Conservation (phyloP, 2,888 invertebrate genomes). For the Cepaea hortensis region DNA sequence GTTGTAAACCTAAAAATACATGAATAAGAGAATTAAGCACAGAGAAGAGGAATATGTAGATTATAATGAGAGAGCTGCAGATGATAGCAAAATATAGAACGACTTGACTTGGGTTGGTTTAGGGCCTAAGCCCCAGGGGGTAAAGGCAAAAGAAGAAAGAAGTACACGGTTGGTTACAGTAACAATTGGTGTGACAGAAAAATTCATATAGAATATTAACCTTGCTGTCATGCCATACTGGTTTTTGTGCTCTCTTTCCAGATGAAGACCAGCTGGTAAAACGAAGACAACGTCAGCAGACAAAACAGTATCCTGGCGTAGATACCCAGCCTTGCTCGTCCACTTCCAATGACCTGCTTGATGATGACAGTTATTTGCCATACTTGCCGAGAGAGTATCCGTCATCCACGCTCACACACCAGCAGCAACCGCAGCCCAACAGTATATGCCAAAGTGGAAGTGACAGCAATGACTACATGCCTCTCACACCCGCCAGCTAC, state of each 20-base stretch:
- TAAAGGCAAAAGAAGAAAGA: no score
- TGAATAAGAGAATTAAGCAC: no score
- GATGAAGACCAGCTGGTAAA: slow-evolving; percentile 71
- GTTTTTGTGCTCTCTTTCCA: slow-evolving; percentile 34
- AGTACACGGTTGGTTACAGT: no score
- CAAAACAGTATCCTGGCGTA: slow-evolving; percentile 3
- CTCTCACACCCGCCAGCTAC: slow-evolving; percentile 19
- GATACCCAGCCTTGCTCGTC: slow-evolving; percentile 46
- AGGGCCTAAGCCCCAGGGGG: no score
- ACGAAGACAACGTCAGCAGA: slow-evolving; percentile 57
- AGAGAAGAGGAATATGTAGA: no score
- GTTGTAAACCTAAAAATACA: no score
- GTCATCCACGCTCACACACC: slow-evolving; percentile 12
- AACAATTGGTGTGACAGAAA: no score
- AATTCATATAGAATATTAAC: no score
- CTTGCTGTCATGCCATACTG: no score
- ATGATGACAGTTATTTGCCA: slow-evolving; percentile 1
- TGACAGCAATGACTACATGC: slow-evolving; percentile 39
- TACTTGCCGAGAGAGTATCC: neutral
- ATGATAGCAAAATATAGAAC: no score
- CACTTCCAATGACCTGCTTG: slow-evolving; percentile 37
- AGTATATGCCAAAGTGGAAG: slow-evolving; percentile 23
- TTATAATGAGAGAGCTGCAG: no score
- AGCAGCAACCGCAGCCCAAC: slow-evolving; percentile 26
- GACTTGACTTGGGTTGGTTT: no score